Evolutionary conservation across 2,888 invertebrate genomes (phyloP).

Genomic region (Tetropium fuscum): DNA sequence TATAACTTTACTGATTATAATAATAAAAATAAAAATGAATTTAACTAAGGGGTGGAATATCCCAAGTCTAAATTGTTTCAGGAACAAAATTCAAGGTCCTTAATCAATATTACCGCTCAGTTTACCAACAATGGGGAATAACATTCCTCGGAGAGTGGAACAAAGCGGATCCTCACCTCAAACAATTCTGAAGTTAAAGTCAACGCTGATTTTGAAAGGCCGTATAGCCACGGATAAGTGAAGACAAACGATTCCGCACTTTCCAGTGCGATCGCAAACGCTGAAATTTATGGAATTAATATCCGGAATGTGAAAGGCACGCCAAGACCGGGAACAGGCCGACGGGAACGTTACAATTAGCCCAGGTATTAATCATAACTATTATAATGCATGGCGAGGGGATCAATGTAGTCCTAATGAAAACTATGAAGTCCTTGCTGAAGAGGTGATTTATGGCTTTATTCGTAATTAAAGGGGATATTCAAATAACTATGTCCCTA

Average conservation of each 20-base stretch:
- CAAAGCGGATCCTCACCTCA: conserved; percentile 18
- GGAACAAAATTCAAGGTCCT: too few species aligned
- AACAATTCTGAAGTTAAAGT: conserved; percentile 20
- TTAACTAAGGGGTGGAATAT: too few species aligned
- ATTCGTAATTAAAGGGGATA: neutral
- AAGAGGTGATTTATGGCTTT: conserved; percentile 13
- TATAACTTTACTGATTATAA: too few species aligned
- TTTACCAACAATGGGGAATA: conserved; percentile 1
- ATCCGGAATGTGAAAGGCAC: conserved; percentile 52
- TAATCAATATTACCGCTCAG: neutral
- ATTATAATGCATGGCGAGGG: conserved; percentile 8
- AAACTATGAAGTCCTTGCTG: neutral
- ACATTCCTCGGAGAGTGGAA: conserved; percentile 10
- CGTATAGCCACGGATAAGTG: conserved; percentile 31
- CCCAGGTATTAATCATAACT: conserved; percentile 48
- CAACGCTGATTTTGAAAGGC: conserved; percentile 9
- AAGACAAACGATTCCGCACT: conserved; percentile 50
- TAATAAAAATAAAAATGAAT: too few species aligned
- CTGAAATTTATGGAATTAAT: conserved; percentile 62
- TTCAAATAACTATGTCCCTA: neutral
- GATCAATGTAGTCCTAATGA: conserved; percentile 10
- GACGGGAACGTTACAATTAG: conserved; percentile 43
- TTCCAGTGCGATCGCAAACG: conserved; percentile 38
- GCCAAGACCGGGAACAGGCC: conserved; percentile 31
- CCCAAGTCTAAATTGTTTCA: too few species aligned